Evolutionary conservation across 2,113 vertebrate species (phyloP).

Genomic region (Elephantulus edwardii): DNA sequence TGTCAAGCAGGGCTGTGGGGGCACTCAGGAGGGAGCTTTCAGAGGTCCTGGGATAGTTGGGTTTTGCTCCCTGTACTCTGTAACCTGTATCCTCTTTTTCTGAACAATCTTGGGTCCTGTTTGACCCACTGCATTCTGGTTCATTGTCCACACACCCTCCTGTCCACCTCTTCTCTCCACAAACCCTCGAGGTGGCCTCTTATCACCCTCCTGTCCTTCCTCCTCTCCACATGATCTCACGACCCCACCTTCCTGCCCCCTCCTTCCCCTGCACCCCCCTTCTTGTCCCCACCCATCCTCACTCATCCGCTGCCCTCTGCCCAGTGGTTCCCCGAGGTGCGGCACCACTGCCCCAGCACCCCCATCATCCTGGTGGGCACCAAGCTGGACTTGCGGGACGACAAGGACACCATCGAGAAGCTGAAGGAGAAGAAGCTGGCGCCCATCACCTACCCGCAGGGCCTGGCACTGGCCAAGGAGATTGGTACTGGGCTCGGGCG

Average conservation of each 20-base stretch:
- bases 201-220: too few species aligned
- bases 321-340: constrained; percentile 89
- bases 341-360: constrained; percentile 89
- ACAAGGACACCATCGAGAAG: constrained; percentile 90
- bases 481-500: constrained; percentile 80
- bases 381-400: constrained; percentile 89
- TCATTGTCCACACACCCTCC: not conserved
- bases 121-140: too few species aligned
- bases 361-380: constrained; percentile 91
- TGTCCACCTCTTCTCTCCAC: not conserved
- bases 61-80: accelerated
- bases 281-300: not conserved
- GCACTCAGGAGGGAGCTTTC: accelerated
- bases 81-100: not conserved
- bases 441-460: constrained; percentile 88
- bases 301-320: accelerated
- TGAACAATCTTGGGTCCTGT: accelerated
- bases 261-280: not conserved
- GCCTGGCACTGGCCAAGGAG: constrained; percentile 89
- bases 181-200: not conserved
- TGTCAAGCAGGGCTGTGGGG: not conserved
- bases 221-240: not conserved
- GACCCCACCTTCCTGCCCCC: not conserved
- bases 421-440: constrained; percentile 90
- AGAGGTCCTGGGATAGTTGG: not conserved